Evolutionary conservation across 2,888 invertebrate species (phyloP).

Genomic region (Euproctis similis): DNA sequence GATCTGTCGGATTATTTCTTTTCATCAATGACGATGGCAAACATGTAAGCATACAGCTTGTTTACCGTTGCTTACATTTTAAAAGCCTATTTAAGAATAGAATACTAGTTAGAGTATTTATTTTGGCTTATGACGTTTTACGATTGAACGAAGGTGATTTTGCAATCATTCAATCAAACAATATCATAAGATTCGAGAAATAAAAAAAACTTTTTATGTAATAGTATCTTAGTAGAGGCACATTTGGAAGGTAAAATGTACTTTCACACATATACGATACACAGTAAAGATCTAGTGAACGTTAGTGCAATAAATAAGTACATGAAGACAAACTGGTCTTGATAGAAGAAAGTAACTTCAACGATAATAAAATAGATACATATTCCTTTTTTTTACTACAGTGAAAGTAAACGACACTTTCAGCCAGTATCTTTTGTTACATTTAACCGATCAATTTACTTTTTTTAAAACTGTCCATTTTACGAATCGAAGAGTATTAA

Average conservation of each 20-base stretch:
- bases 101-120: no score
- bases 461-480: slow-evolving; percentile 10
- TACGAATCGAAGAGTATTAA: background rate
- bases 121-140: no score
- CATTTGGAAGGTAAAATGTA: slow-evolving; percentile 3
- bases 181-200: no score
- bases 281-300: slow-evolving; percentile 5
- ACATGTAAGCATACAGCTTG: no score
- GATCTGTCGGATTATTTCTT: no score
- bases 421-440: slow-evolving; percentile 26
- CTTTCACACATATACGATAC: slow-evolving; percentile 21
- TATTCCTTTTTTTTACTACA: slow-evolving; percentile 26
- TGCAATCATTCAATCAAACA: no score
- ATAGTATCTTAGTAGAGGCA: slow-evolving; percentile 1
- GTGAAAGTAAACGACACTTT: slow-evolving; percentile 63
- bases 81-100: no score
- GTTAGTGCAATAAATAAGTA: slow-evolving; percentile 14
- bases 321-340: slow-evolving; percentile 15
- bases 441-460: slow-evolving; percentile 25
- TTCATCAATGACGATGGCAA: no score
- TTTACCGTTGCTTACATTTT: no score
- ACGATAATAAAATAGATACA: no score
- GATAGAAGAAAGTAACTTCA: slow-evolving; percentile 28
- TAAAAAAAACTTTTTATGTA: no score
- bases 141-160: no score